Percentiles rank a stretch among this genome's conserved stretches.
phyloP scores from a whole-genome alignment of 2,113 vertebrate species.

The Osmerus mordax region DNA sequence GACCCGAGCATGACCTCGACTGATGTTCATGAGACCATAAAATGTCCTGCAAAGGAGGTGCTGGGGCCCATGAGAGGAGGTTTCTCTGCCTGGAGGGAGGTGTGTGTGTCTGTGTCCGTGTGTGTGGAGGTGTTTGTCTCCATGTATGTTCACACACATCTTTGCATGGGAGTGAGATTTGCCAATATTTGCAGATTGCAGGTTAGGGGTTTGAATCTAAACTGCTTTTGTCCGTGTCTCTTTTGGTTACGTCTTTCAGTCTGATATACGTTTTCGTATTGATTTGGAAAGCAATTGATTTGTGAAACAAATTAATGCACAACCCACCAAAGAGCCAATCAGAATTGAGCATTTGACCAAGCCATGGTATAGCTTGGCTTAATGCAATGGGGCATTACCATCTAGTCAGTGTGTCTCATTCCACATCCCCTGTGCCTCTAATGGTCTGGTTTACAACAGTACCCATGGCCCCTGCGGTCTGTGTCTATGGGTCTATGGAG shows the following conservation, averaged over 20 bases:
- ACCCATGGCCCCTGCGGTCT: conserved; percentile 46
- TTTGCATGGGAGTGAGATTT: conserved; percentile 6
- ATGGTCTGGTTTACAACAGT: conserved; percentile 44
- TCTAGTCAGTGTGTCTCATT: conserved; percentile 33
- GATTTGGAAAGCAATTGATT: no score
- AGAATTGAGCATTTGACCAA: conserved; percentile 3
- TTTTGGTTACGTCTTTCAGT: no score
- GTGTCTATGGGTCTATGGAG: conserved; percentile 6
- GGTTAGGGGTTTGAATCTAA: no score
- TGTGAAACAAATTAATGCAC: no score
- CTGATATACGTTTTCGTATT: no score
- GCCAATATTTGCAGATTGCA: no score
- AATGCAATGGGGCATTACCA: conserved; percentile 7
- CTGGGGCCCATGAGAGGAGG: conserved; percentile 13
- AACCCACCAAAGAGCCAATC: no score
- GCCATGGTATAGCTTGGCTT: conserved; percentile 44
- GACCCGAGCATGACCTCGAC: conserved; percentile 70
- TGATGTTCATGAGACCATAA: conserved; percentile 75
- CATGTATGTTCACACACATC: conserved; percentile 10
- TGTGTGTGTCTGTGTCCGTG: conserved; percentile 35
- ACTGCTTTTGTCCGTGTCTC: no score
- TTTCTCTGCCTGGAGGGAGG: conserved; percentile 4
- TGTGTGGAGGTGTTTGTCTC: conserved; percentile 20
- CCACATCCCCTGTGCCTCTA: conserved; percentile 37
- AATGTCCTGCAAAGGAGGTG: conserved; percentile 64